A percentile compares a stretch with the other conserved stretches of the same genome.
Evolutionary conservation across 2,797 vertebrate species (phyloP).

Genomic region (Luscinia megarhynchos): DNA sequence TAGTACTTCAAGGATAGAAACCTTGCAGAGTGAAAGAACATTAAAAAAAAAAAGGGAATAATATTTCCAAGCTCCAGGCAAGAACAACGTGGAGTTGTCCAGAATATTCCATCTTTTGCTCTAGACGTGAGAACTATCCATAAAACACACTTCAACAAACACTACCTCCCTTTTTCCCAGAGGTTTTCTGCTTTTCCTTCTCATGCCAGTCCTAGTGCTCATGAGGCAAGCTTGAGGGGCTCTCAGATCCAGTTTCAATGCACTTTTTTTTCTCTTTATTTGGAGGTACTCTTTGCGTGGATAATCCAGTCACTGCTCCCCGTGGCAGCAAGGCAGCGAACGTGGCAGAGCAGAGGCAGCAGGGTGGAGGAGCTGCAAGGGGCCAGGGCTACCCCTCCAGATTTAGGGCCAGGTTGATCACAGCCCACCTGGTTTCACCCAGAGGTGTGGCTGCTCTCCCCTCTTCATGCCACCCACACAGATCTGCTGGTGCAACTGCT

Average conservation of each 20-base stretch:
- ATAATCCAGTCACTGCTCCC: not conserved
- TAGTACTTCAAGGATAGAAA: constrained; percentile 19
- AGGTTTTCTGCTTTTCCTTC: not conserved
- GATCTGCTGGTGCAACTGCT: not conserved
- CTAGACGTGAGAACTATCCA: not conserved
- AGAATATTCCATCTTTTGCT: not conserved
- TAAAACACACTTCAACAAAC: not conserved
- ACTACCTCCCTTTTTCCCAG: not conserved
- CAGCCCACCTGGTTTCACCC: not conserved
- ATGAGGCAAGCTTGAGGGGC: not conserved
- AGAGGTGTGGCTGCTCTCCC: not conserved
- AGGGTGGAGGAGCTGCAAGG: accelerated
- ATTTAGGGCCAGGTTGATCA: not conserved
- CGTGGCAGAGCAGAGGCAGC: not conserved
- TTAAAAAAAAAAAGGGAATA: not conserved
- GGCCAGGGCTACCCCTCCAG: not conserved
- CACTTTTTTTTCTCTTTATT: not conserved
- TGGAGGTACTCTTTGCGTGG: not conserved
- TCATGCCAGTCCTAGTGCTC: not conserved
- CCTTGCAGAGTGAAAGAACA: not conserved
- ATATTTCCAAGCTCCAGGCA: constrained; percentile 14
- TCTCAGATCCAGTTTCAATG: not conserved
- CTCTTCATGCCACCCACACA: not conserved
- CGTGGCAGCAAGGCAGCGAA: not conserved
- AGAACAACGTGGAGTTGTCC: not conserved